phyloP scores from a whole-genome alignment of 2,113 vertebrate genomes.

The Mus pahari region DNA sequence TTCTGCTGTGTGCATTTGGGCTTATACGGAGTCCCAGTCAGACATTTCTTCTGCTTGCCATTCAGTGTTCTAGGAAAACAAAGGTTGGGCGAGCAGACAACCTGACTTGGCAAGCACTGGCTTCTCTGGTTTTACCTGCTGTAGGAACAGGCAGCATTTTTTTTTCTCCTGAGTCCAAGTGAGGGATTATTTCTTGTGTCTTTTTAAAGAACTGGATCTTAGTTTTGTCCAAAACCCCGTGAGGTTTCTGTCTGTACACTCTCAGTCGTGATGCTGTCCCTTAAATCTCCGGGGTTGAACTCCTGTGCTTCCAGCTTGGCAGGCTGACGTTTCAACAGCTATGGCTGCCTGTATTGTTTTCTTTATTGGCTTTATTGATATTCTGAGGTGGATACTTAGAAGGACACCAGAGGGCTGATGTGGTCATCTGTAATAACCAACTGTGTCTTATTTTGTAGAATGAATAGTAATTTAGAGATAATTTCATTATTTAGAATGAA shows the following conservation, averaged over 20 bases:
- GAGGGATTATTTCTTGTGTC: constrained; percentile 11
- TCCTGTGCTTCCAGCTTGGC: neutral
- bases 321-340: neutral
- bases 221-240: neutral
- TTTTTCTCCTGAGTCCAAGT: neutral
- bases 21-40: neutral
- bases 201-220: neutral
- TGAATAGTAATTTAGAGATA: constrained; percentile 36
- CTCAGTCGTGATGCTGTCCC: constrained; percentile 2
- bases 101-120: neutral
- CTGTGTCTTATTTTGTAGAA: constrained; percentile 26
- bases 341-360: neutral
- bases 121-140: neutral
- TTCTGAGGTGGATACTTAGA: neutral
- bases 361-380: neutral
- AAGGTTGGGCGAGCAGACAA: neutral
- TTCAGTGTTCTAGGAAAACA: constrained; percentile 28
- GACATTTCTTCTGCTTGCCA: constrained; percentile 7
- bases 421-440: constrained; percentile 19
- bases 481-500: constrained; percentile 35
- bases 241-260: constrained; percentile 12
- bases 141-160: neutral
- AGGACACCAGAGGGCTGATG: neutral
- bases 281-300: neutral
- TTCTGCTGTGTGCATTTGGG: neutral